phyloP scores from a whole-genome alignment of 2,113 vertebrate genomes.

The Empidonax alnorum region DNA sequence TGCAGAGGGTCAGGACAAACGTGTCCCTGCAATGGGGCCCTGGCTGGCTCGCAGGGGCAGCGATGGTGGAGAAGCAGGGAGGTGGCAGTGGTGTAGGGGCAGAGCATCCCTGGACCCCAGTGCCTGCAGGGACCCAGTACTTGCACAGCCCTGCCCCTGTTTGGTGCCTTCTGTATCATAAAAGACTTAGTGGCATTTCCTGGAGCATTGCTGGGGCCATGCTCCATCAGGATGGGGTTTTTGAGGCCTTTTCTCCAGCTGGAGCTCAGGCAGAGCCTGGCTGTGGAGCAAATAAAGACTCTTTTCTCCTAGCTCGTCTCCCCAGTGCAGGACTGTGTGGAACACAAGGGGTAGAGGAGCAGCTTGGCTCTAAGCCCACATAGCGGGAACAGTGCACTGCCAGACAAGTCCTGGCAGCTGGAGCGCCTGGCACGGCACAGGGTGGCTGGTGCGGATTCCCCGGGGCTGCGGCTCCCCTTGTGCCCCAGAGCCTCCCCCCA shows the following conservation, averaged over 20 bases:
- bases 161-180: not conserved
- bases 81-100: not conserved
- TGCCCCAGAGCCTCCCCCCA: not conserved
- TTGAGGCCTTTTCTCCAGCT: not conserved
- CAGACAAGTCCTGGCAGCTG: accelerated
- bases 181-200: not conserved
- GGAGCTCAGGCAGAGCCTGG: not conserved
- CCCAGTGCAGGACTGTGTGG: accelerated
- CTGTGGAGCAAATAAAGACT: not conserved
- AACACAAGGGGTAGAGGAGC: not conserved
- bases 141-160: accelerated
- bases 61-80: not conserved
- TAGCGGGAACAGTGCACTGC: accelerated
- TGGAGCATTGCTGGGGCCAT: accelerated
- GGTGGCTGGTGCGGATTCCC: not conserved
- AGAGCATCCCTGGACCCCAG: not conserved
- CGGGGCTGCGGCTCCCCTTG: accelerated
- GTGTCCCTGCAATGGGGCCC: not conserved
- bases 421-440: not conserved
- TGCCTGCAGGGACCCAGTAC: not conserved
- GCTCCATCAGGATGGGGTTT: accelerated
- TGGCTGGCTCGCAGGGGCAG: not conserved
- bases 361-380: not conserved
- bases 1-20: not conserved
- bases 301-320: not conserved